phyloP scores from a whole-genome alignment of 2,797 vertebrate species.

The Lepus townsendii region DNA sequence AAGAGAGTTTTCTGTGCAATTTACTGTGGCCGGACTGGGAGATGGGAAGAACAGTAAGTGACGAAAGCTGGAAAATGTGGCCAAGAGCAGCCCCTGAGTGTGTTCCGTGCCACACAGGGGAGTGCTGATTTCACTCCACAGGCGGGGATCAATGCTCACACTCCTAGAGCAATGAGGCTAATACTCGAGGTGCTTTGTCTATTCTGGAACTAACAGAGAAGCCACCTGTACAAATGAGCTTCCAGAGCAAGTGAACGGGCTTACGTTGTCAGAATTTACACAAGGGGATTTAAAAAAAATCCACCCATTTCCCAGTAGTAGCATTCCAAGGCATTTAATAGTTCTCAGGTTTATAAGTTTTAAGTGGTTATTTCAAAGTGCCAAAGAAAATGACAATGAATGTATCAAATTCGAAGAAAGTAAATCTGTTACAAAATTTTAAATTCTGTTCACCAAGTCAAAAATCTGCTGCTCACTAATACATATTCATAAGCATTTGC shows the following conservation, averaged over 20 bases:
- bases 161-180: neutral
- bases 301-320: neutral
- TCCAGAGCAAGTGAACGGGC: neutral
- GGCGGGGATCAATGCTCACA: neutral
- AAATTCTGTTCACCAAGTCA: conserved; percentile 62
- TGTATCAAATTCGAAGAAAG: conserved; percentile 40
- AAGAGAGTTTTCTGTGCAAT: neutral
- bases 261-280: neutral
- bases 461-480: conserved; percentile 60
- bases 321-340: neutral
- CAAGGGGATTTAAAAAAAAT: neutral
- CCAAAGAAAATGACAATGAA: conserved; percentile 22
- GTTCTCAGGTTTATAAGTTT: conserved; percentile 35
- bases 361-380: conserved; percentile 22
- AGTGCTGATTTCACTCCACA: neutral
- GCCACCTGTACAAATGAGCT: neutral
- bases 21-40: neutral
- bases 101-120: neutral
- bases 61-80: neutral
- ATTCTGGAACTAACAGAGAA: neutral
- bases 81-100: neutral
- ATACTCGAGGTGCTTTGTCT: neutral
- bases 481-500: conserved; percentile 72
- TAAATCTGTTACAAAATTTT: conserved; percentile 58
- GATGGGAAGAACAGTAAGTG: neutral